These are phyloP conservation scores for Selene dorsalis DNA, from an alignment of 2,797 vertebrate genomes.

Conservation along the genomic window DNA sequence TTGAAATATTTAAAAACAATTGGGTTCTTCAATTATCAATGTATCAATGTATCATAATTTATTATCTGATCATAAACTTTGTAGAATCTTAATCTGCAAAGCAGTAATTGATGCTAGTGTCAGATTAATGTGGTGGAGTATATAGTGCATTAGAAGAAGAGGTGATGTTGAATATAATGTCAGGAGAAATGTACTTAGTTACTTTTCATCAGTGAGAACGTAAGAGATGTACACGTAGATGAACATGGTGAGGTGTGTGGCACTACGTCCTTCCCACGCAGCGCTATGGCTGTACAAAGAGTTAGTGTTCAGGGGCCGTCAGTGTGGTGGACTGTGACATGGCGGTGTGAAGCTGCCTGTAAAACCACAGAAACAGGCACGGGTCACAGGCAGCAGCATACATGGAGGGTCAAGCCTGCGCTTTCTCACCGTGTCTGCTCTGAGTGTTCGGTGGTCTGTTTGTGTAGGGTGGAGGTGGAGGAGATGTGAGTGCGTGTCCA, in stretches of 20 bases:
- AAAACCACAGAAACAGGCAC: conserved; percentile 79
- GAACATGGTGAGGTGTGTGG: conserved; percentile 41
- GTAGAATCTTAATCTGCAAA: too few species aligned
- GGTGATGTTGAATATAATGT: background rate
- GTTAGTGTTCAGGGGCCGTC: conserved; percentile 77
- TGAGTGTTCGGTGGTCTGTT: conserved; percentile 59
- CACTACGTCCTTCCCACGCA: conserved; percentile 70
- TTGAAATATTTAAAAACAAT: background rate
- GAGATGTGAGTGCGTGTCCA: conserved; percentile 46
- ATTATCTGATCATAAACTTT: too few species aligned
- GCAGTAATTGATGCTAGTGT: background rate
- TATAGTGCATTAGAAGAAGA: background rate
- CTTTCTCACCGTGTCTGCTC: conserved; percentile 67
- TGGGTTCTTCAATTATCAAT: too few species aligned
- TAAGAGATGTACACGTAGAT: conserved; percentile 22
- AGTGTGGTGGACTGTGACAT: conserved; percentile 74
- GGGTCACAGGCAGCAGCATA: conserved; percentile 79
- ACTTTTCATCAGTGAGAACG: conserved; percentile 12
- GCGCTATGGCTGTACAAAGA: conserved; percentile 73
- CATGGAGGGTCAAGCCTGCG: conserved; percentile 70
- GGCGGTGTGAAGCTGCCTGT: conserved; percentile 76
- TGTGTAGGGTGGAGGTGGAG: conserved; percentile 49
- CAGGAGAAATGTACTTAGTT: background rate
- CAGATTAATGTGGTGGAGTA: background rate
- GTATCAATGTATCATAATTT: too few species aligned